A percentile compares a stretch with the other conserved stretches of the same genome.
Conservation (phyloP, 1,140 invertebrate genomes). For the Brachystomella parvula region DNA sequence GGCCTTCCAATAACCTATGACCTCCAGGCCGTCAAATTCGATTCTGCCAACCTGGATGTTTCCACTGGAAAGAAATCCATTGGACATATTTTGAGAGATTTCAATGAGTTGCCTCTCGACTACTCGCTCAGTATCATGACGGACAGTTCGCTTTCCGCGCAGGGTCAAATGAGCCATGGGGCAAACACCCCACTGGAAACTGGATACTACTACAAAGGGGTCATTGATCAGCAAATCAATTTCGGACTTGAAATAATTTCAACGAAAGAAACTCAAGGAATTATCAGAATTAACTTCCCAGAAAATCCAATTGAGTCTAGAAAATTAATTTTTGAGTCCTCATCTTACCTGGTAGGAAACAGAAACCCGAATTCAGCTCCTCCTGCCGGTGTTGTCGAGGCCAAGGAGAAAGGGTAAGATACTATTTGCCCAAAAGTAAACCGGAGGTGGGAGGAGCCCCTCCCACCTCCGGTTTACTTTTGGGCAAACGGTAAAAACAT, state of each 20-base stretch:
- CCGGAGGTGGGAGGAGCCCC: too few species aligned
- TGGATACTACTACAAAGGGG: neutral
- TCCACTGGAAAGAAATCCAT: neutral
- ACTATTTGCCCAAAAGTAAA: too few species aligned
- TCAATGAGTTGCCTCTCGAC: neutral
- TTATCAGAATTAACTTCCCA: neutral
- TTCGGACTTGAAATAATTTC: neutral
- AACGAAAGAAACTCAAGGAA: neutral
- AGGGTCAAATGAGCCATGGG: neutral
- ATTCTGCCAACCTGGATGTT: neutral
- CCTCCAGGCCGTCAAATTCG: neutral
- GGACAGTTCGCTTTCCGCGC: neutral
- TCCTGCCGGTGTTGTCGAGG: too few species aligned
- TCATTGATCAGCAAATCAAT: neutral
- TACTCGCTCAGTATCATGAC: neutral
- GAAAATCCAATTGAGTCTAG: neutral
- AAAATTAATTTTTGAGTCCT: neutral
- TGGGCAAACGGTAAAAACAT: too few species aligned
- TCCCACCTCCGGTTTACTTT: too few species aligned
- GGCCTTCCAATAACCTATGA: neutral
- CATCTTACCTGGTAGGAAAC: too few species aligned
- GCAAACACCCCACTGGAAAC: neutral
- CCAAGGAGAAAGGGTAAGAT: too few species aligned
- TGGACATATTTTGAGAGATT: neutral
- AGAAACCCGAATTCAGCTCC: too few species aligned